Evolutionary conservation across 2,888 invertebrate genomes (phyloP).

Genomic region (Drosophila antonietae): DNA sequence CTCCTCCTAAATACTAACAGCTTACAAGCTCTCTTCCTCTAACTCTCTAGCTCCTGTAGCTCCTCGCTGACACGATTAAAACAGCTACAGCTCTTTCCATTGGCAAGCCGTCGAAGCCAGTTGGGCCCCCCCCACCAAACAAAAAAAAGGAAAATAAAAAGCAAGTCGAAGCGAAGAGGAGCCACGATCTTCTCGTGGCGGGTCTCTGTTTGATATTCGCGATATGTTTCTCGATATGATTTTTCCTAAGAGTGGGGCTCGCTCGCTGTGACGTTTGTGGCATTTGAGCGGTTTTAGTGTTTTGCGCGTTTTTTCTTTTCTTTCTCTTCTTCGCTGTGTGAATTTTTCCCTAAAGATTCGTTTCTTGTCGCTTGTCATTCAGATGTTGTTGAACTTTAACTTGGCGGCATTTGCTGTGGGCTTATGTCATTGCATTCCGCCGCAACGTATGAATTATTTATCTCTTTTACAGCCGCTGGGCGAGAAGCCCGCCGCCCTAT

Average conservation of each 20-base stretch:
- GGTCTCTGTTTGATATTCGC: constrained; percentile 42
- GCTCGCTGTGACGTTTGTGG: constrained; percentile 45
- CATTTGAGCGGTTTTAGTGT: constrained; percentile 13
- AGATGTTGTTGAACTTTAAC: constrained; percentile 72
- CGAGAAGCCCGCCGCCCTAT: constrained; percentile 12
- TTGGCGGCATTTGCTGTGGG: constrained; percentile 55
- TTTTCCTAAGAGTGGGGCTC: constrained; percentile 57
- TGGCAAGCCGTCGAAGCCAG: constrained; percentile 60
- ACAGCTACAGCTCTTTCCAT: constrained; percentile 32
- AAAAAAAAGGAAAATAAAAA: not conserved
- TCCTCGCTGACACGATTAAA: too few species aligned
- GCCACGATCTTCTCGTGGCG: constrained; percentile 18
- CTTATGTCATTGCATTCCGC: constrained; percentile 69
- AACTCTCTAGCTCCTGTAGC: too few species aligned
- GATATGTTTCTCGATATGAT: constrained; percentile 52
- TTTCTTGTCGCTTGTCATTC: constrained; percentile 39
- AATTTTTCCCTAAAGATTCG: constrained; percentile 67
- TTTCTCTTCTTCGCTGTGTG: constrained; percentile 49
- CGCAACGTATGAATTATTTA: constrained; percentile 72
- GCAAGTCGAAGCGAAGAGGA: constrained; percentile 6
- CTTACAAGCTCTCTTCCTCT: too few species aligned
- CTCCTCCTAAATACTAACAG: too few species aligned
- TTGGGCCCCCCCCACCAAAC: constrained; percentile 14
- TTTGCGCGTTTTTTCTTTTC: constrained; percentile 56
- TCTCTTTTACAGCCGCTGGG: constrained; percentile 26